Percentiles rank a stretch among this genome's conserved stretches.
Conservation (phyloP, 2,888 invertebrate species). For the Sialis lutaria region DNA sequence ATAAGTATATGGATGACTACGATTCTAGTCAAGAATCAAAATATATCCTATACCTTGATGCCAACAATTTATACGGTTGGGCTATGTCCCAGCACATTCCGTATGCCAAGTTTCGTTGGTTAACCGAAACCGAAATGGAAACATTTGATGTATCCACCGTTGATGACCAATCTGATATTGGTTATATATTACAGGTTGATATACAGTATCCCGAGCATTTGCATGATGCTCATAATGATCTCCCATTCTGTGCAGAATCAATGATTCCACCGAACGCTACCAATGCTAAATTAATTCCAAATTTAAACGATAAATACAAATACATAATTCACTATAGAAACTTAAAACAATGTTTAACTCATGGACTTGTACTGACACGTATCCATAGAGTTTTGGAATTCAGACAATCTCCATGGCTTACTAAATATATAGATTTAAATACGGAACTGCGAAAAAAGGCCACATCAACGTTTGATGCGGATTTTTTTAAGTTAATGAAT, state of each 20-base stretch:
- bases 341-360: conserved; percentile 14
- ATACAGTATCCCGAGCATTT: conserved; percentile 20
- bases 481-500: conserved; percentile 19
- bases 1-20: conserved; percentile 17
- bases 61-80: conserved; percentile 15
- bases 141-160: conserved; percentile 1
- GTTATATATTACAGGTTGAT: conserved; percentile 24
- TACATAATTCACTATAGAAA: conserved; percentile 16
- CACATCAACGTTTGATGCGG: conserved; percentile 9
- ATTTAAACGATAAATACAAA: conserved; percentile 12
- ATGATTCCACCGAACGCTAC: conserved; percentile 7
- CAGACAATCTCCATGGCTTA: conserved; percentile 19
- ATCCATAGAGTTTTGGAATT: conserved; percentile 19
- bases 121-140: conserved; percentile 6
- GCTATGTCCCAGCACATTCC: conserved; percentile 15
- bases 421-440: conserved; percentile 22
- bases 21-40: conserved; percentile 11
- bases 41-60: conserved; percentile 17
- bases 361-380: conserved; percentile 14
- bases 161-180: conserved; percentile 11
- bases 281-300: conserved; percentile 12
- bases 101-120: conserved; percentile 15
- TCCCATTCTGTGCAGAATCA: conserved; percentile 15
- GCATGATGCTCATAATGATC: conserved; percentile 18
- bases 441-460: conserved; percentile 15